These are phyloP conservation scores for Cacatua alba DNA, from an alignment of 2,113 vertebrate species.

Conservation along the genomic window DNA sequence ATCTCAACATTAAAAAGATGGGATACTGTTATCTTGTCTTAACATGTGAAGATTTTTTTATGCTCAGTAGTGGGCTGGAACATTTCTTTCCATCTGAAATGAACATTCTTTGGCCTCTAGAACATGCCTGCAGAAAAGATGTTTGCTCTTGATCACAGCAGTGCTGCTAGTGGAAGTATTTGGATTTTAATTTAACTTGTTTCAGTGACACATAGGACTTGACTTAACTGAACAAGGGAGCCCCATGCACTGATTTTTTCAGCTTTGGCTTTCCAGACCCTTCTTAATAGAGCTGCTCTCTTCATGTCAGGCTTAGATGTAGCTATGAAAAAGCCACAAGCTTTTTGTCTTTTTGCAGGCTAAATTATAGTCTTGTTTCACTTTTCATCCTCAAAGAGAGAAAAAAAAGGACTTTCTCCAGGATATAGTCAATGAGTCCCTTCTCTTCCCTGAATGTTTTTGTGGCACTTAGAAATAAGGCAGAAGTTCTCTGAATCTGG, in stretches of 20 bases:
- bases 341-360: neutral
- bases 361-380: constrained; percentile 27
- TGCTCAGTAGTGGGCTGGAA: neutral
- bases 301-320: neutral
- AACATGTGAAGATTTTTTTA: neutral
- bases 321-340: neutral
- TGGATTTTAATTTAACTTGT: neutral
- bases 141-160: neutral
- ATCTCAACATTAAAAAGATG: neutral
- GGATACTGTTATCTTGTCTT: neutral
- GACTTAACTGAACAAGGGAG: neutral
- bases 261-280: neutral
- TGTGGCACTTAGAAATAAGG: constrained; percentile 20
- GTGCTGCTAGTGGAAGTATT: neutral
- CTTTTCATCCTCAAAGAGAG: neutral
- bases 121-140: neutral
- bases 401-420: neutral
- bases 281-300: neutral
- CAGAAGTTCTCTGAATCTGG: constrained; percentile 29
- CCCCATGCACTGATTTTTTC: neutral
- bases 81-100: neutral
- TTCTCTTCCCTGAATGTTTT: constrained; percentile 12
- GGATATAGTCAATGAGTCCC: neutral
- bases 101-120: neutral
- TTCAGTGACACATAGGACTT: neutral